Percentiles rank a stretch among this genome's conserved stretches.
These are phyloP conservation scores for Drosophila borealis DNA, from an alignment of 2,888 invertebrate genomes.

Conservation along the genomic window DNA sequence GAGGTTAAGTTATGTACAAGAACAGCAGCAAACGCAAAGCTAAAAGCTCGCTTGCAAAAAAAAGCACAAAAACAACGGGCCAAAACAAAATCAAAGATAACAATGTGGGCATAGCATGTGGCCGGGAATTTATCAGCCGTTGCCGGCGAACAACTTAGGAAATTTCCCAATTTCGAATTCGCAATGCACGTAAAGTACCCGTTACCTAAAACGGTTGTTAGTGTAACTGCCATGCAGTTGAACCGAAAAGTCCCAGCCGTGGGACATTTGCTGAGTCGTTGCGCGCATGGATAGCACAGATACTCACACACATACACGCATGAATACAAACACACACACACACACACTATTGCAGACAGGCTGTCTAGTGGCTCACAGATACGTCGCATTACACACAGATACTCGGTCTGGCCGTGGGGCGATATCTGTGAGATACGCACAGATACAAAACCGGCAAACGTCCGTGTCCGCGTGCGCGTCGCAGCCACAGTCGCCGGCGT, in stretches of 20 bases:
- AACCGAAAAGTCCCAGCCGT: slow-evolving; percentile 40
- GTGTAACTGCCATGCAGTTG: slow-evolving; percentile 32
- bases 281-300: slow-evolving; percentile 42
- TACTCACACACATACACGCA: slow-evolving; percentile 17
- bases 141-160: slow-evolving; percentile 33
- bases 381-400: slow-evolving; percentile 67
- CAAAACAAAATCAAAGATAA: slow-evolving; percentile 22
- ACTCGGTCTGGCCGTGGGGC: slow-evolving; percentile 47
- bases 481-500: slow-evolving; percentile 50
- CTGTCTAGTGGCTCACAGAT: slow-evolving; percentile 57
- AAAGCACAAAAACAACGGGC: slow-evolving; percentile 39
- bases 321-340: slow-evolving; percentile 3
- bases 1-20: slow-evolving; percentile 60
- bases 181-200: slow-evolving; percentile 37
- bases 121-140: slow-evolving; percentile 55
- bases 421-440: slow-evolving; percentile 81
- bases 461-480: slow-evolving; percentile 50
- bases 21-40: slow-evolving; percentile 26
- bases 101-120: slow-evolving; percentile 61
- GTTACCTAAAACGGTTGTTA: slow-evolving; percentile 33
- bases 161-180: slow-evolving; percentile 62
- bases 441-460: slow-evolving; percentile 60
- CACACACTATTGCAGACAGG: slow-evolving; percentile 13
- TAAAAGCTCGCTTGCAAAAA: slow-evolving; percentile 46
- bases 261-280: slow-evolving; percentile 48